Conservation (phyloP, 1,140 invertebrate species). For the Helicorthomorpha holstii region DNA sequence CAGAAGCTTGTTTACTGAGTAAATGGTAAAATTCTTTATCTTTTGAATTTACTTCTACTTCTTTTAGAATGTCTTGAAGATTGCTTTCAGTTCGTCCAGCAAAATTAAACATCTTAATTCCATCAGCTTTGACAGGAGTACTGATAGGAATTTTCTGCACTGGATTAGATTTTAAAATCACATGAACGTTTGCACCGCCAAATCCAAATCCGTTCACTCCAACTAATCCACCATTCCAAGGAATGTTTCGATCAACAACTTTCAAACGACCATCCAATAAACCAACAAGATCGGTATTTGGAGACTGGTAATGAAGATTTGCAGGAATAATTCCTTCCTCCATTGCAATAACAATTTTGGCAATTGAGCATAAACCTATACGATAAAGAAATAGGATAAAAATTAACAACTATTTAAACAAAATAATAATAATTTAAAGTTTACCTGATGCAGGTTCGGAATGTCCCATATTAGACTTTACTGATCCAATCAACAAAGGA, state of each 20-base stretch:
- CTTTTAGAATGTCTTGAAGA: constrained; percentile 44
- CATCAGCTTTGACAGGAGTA: background rate
- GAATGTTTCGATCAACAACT: constrained; percentile 23
- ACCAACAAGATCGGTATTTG: constrained; percentile 32
- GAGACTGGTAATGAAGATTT: constrained; percentile 34
- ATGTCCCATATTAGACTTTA: constrained; percentile 43
- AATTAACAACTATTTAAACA: constrained; percentile 5
- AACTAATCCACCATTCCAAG: constrained; percentile 28
- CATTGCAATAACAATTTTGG: constrained; percentile 32
- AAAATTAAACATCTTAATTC: constrained; percentile 40
- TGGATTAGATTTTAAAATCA: constrained; percentile 25
- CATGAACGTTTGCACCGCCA: constrained; percentile 42
- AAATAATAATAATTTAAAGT: constrained; percentile 4
- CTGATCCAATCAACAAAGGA: constrained; percentile 35
- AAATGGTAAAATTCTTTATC: background rate
- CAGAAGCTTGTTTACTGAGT: background rate
- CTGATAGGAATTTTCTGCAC: background rate
- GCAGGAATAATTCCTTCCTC: constrained; percentile 30
- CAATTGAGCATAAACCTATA: constrained; percentile 24
- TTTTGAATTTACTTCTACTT: constrained; percentile 13
- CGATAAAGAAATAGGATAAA: background rate
- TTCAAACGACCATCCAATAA: background rate
- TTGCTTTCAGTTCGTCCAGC: constrained; percentile 72
- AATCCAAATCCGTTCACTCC: constrained; percentile 47
- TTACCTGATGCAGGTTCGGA: constrained; percentile 36